Percentiles rank a stretch among this genome's conserved stretches.
phyloP scores from a whole-genome alignment of 2,113 vertebrate genomes.

The Dicentrarchus labrax region DNA sequence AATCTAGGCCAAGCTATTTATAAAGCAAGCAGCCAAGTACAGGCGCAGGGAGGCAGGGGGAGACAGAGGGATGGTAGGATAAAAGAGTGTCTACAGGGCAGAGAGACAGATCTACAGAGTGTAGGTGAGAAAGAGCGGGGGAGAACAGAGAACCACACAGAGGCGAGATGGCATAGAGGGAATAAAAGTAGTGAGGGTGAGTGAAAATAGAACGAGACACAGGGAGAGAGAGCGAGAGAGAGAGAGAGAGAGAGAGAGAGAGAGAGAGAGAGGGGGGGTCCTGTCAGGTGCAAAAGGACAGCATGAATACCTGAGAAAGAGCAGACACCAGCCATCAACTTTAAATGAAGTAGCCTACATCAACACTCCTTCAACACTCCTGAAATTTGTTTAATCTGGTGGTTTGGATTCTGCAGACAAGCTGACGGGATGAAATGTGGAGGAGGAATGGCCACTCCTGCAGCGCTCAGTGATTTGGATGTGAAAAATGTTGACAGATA shows the following conservation, averaged over 20 bases:
- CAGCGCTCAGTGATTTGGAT: constrained; percentile 3
- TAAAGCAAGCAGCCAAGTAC: constrained; percentile 80
- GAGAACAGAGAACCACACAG: constrained; percentile 19
- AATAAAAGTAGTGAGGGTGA: constrained; percentile 27
- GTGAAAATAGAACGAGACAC: constrained; percentile 16
- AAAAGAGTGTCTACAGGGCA: constrained; percentile 68
- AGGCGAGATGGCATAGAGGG: constrained; percentile 4
- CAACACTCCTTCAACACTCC: not conserved
- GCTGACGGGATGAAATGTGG: constrained; percentile 21
- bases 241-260: not conserved
- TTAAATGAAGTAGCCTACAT: constrained; percentile 23
- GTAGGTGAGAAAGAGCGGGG: constrained; percentile 53
- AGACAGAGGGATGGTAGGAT: constrained; percentile 71
- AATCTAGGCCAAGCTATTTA: constrained; percentile 89
- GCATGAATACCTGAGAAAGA: constrained; percentile 38
- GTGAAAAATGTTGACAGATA: constrained; percentile 30
- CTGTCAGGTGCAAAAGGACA: constrained; percentile 38
- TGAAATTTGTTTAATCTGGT: not conserved
- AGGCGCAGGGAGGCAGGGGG: constrained; percentile 68
- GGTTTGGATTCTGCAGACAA: constrained; percentile 21
- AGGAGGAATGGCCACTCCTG: constrained; percentile 6
- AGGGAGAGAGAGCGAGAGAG: not conserved
- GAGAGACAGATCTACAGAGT: constrained; percentile 60
- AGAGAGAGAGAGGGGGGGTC: not conserved
- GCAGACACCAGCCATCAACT: constrained; percentile 13